Evolutionary conservation across 2,888 invertebrate species (phyloP).

Genomic region (Athalia circularis): DNA sequence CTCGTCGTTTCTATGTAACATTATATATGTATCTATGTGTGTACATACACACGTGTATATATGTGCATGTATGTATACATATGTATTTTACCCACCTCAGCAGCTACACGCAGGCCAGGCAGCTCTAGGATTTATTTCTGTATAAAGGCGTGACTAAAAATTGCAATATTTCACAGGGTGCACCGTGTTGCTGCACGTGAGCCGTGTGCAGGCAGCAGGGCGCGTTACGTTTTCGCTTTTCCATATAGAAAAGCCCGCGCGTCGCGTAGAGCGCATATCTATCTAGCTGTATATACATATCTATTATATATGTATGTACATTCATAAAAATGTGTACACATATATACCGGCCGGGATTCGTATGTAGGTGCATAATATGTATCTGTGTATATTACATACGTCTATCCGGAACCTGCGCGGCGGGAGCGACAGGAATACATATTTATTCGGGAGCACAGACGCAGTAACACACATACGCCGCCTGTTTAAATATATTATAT

Average conservation of each 20-base stretch:
- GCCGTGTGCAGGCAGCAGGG: not conserved
- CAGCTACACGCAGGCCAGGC: conserved; percentile 59
- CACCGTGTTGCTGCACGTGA: conserved; percentile 57
- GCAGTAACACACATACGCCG: not conserved
- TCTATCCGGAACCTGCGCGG: too few species aligned
- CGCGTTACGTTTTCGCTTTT: not conserved
- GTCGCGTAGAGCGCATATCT: conserved; percentile 10
- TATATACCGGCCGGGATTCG: not conserved
- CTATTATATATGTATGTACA: not conserved
- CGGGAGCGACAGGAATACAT: not conserved
- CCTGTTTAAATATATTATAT: conserved; percentile 39
- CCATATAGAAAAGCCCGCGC: conserved; percentile 10
- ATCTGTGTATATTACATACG: not conserved
- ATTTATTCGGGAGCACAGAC: not conserved
- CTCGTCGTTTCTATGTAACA: too few species aligned
- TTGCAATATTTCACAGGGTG: conserved; percentile 64
- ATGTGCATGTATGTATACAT: too few species aligned
- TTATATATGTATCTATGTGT: too few species aligned
- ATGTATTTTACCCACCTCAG: too few species aligned
- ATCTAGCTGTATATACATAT: not conserved
- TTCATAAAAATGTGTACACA: not conserved
- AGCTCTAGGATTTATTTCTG: conserved; percentile 66
- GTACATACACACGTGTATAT: not conserved
- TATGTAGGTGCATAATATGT: not conserved
- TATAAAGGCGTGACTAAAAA: conserved; percentile 70